These are phyloP conservation scores for Heliconius hermathena DNA, from an alignment of 1,140 invertebrate genomes.

Conservation along the genomic window DNA sequence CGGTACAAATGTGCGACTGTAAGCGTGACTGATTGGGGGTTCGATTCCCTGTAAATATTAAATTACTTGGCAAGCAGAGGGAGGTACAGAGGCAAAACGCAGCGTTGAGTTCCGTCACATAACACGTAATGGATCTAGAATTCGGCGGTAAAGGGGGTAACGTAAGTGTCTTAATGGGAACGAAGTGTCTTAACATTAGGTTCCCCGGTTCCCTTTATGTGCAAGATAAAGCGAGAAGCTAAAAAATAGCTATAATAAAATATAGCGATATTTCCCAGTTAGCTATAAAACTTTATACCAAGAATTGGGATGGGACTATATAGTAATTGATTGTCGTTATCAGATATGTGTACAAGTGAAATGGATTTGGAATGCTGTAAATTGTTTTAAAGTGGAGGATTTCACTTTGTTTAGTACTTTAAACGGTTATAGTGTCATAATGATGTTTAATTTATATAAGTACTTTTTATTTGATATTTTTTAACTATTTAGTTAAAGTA, in stretches of 20 bases:
- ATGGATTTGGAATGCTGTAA: conserved; percentile 31
- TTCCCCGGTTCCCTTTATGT: no score
- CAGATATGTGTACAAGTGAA: conserved; percentile 26
- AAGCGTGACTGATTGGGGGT: no score
- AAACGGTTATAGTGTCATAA: conserved; percentile 12
- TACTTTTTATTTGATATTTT: background rate
- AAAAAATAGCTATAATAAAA: background rate
- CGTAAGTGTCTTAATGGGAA: no score
- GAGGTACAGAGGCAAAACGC: no score
- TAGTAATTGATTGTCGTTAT: conserved; percentile 23
- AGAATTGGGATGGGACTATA: conserved; percentile 20
- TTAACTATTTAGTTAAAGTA: background rate
- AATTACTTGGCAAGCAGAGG: no score
- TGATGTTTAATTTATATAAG: background rate
- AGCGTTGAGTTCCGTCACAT: no score
- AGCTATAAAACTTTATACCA: background rate
- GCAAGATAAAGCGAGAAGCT: no score
- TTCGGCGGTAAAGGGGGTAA: no score
- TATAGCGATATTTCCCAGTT: background rate
- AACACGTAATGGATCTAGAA: no score
- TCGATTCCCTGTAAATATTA: no score
- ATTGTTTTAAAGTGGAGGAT: conserved; percentile 28
- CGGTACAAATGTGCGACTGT: no score
- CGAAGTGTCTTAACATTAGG: no score
- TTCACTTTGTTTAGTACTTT: conserved; percentile 24